Base-by-base conservation (phyloP, 2,113 vertebrate genomes). In the Dromas ardeola region DNA sequence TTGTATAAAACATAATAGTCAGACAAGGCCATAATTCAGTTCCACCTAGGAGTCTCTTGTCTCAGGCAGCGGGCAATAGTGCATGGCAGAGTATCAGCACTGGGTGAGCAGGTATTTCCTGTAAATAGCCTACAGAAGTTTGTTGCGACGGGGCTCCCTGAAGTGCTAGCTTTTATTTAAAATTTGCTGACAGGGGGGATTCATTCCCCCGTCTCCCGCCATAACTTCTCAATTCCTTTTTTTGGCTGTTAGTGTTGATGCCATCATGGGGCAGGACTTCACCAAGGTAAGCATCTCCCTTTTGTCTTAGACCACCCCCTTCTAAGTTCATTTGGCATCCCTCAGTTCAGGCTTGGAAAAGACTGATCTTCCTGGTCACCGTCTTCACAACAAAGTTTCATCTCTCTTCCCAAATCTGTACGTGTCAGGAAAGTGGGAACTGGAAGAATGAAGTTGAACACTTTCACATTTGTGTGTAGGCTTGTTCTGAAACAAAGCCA, bases 41-140 rank as follows among this genome's bases (percentile, higher is more conserved):
- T 58, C 52, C 13, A 38, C 52, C 38, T 58, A 16, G 19, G 16
- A 21, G n/a, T 16, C 52, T 70, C 36, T 69, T 29, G 27, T 61
- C 65, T 81, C 0, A 0, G 65, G 42, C 45, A 32, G 40, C 0
- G 2, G 59, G 45, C 4, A 11, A 32, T 3, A 10, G 27, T 6
- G 10, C 38, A 38, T 32, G 20, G 76, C 32, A 30, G 30, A 18
- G 53, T 4, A 7, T 27, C 38, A 43, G 52, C 47, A 6, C 36
- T 45, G 45, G 50, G 16, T 81, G 45, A 77, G 52, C 45, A 67
- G 42, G 2, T 26, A 49, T 67, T 84, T 62, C 70, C 81, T 50
- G 15, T 26, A 11, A 38, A 42, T 26, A 50, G 30, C 26, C 52
- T 38, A 7, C 25, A 42, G n/a, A 40, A 45, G 10, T 56, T 53